Base-by-base conservation (phyloP, 2,888 invertebrate genomes). In the Strigamia maritima region DNA sequence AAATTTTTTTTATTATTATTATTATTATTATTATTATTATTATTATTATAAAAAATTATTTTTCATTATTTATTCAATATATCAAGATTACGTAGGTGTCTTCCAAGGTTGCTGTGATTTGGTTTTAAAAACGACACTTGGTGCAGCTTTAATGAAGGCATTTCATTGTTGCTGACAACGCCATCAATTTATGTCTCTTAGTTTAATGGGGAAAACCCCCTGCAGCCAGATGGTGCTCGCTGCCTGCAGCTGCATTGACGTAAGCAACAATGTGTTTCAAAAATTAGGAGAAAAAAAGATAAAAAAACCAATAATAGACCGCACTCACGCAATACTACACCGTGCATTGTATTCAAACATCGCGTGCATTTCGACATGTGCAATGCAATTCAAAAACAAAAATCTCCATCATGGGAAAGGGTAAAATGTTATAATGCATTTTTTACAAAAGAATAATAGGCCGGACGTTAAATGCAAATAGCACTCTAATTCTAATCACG, bases 101-200 rank as follows among this genome's bases (percentile, higher is more conserved):
- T 22, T n/a, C n/a, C 19, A 60, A 60, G 60, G 60, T 60, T 65
- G 60, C 22, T 22, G n/a, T 65, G 60, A 65, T 65, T 65, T 24
- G 1, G 19, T 65, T 65, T 44, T 19, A 65, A 22, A 65, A 65
- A 2, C 19, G 19, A 65, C 60, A 65, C 60, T 12, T 65, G 22
- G 60, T 22, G 19, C 60, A 24, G 60, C 60, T 65, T 65, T 65
- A 65, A 65, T 65, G 24, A 65, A 65, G 60, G 60, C 60, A 65
- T 65, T 65, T 65, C 60, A 65, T 65, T 65, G 60, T 65, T 65
- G 60, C 60, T 65, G 60, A 65, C 60, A 65, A 22, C 60, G 60
- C 60, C 60, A 65, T 65, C 60, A 65, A 65, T 65, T 65, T 65
- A 12, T 16, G 22, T n/a, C 60, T 22, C 19, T 19, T 65, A 22